Evolutionary conservation across 2,113 vertebrate species (phyloP), one percentile per base, ranked within the genome.

Genomic region (Conger conger): DNA sequence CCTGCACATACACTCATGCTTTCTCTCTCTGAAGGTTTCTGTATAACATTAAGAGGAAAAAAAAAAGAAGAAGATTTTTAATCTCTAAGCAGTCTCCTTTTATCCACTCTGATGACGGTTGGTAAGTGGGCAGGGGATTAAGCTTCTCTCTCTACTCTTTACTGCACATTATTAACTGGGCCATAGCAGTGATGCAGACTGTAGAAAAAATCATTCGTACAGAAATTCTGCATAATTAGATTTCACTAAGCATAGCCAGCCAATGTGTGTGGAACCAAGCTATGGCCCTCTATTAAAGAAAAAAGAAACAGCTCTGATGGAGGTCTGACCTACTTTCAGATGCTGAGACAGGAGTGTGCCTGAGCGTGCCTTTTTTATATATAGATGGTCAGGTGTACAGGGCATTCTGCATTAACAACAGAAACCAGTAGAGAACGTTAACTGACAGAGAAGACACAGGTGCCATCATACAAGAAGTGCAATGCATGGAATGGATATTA

Each of bases 271-370:
- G 4, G 35, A 45, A 77, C 35, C 78, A 0, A 60, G 63, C 63
- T n/a, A 35, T 2, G 8, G 4, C 42, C 87, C 77, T 89, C 87
- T 68, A 88, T 87, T 50, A 84, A 79, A 8, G 42, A 82, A 23
- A 54, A 80, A 36, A 68, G 73, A 85, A n/a, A 3, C 57, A 73
- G 57, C 30, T 57, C 84, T 82, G 37, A 84, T 84, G 78, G n/a
- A 85, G 82, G 68, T 23, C 84, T 91, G 90, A 89, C 86, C 88
- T 81, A 88, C 60, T 88, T 92, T 35, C 80, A 86, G 82, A 86
- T 85, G 50, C 77, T 57, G 37, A 50, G 81, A 53, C 60, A 83
- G 60, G 83, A 38, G 42, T 63, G 54, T 80, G 57, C 45, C 50
- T 63, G 79, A 54, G 68, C 53, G 33, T 80, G 76, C 27, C 27